Percentiles rank a stretch among this genome's conserved stretches.
Conservation (phyloP, 2,888 invertebrate species). For the Drosophila cognata region DNA sequence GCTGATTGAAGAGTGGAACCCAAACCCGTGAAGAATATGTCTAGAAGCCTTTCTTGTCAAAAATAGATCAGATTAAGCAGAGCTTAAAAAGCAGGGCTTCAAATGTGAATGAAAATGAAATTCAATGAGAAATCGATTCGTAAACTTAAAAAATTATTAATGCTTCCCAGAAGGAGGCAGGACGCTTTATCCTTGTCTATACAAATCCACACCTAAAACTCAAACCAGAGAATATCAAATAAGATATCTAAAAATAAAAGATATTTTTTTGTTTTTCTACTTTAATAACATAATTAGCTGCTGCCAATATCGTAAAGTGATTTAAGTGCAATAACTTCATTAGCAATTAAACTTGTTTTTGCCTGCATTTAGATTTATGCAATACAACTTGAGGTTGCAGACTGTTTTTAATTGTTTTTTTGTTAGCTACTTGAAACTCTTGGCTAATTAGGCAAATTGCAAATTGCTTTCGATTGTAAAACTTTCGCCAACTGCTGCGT, state of each 20-base stretch:
- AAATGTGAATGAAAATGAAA: too few relatives aligned
- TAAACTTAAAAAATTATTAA: not conserved
- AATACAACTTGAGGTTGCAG: not conserved
- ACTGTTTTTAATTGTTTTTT: not conserved
- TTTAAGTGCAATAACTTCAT: not conserved
- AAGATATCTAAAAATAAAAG: not conserved
- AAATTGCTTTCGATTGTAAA: slow-evolving; percentile 53
- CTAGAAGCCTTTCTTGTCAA: accelerated
- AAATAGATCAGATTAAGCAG: not conserved
- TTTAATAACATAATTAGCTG: not conserved
- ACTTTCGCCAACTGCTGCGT: slow-evolving; percentile 47
- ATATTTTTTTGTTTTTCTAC: not conserved
- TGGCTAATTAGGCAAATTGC: slow-evolving; percentile 69
- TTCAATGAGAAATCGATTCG: not conserved
- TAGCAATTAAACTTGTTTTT: not conserved
- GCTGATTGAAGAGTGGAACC: not conserved
- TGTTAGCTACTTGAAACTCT: slow-evolving; percentile 2
- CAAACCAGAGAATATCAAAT: not conserved
- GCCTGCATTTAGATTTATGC: not conserved
- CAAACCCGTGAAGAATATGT: not conserved
- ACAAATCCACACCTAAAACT: not conserved
- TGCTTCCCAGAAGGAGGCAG: too few relatives aligned
- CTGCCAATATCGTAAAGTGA: not conserved
- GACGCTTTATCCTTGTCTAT: not conserved
- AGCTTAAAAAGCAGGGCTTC: not conserved